Evolutionary conservation across 1,140 invertebrate species (phyloP), one percentile per base, ranked within the genome.

Genomic region (Cecropterus lyciades): DNA sequence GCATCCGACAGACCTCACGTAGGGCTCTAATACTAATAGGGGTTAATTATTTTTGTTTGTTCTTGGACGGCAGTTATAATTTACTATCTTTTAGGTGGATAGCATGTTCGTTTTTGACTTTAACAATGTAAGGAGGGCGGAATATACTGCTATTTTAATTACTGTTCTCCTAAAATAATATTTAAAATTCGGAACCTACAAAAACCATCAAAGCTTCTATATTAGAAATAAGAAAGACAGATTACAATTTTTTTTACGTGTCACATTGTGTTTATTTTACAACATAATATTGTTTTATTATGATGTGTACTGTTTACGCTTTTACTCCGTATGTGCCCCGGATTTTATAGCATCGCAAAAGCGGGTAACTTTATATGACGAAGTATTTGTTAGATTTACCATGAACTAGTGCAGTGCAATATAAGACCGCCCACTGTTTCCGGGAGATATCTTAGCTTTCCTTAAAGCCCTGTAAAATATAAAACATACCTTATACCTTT

Each of bases 381-480:
- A 60, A 60, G 45, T 65, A 57, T 68, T 75, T 68, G 59, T 67
- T 40, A 52, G 65, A 69, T 69, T 67, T 73, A 11, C 1, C 11
- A 33, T 37, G 11, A 15, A 14, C 30, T 63, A 68, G 52, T 67
- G 64, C 69, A 62, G 60, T 51, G 17, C 27, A 70, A 60, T 66
- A 66, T 65, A 10, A 40, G 37, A 40, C 33, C 52, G 10, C 33
- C 52, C 15, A 17, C 15, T n/a, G 52, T 9, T 13, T 15, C 6
- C 11, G 5, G 13, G 27, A 43, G 13, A 14, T 43, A 43, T 43
- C 14, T 14, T 9, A n/a, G 40, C 13, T 43, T 0, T 43, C 14
- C 5, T 20, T 20, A 14, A 0, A 14, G 13, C 1, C 11, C 40
- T 13, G 13, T n/a, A 14, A 43, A 43, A 43, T 43, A 13, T 0